Conservation (phyloP, 2,797 vertebrate species). For the Hapalemur alaotrensis region DNA sequence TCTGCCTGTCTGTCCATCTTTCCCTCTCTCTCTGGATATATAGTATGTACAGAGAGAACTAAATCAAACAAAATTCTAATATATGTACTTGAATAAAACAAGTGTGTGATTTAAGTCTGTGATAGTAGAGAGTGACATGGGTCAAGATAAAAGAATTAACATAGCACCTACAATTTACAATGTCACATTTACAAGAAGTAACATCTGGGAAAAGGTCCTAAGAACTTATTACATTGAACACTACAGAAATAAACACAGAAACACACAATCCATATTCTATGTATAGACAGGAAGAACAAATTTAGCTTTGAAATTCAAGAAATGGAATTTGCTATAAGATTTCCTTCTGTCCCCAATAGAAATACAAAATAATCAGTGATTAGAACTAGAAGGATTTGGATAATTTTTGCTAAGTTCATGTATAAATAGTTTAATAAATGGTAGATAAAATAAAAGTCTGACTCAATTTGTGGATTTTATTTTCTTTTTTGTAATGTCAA, state of each 20-base stretch:
- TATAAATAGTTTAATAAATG: neutral
- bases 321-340: neutral
- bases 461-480: neutral
- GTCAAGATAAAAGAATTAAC: neutral
- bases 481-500: neutral
- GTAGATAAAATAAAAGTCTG: conserved; percentile 2
- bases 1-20: neutral
- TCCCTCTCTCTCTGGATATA: neutral
- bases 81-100: neutral
- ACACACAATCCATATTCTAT: neutral
- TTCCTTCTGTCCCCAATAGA: neutral
- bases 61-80: conserved; percentile 6
- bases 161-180: neutral
- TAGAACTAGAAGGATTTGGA: neutral
- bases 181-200: neutral
- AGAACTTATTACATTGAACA: neutral
- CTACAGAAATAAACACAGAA: neutral
- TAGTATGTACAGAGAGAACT: neutral
- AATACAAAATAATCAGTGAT: neutral
- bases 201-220: neutral
- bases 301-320: neutral
- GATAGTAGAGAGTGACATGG: neutral
- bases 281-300: neutral
- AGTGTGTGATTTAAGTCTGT: neutral
- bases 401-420: neutral